Base-by-base conservation (phyloP, 2,888 invertebrate species). In the Amblyjoppa fuscipennis region DNA sequence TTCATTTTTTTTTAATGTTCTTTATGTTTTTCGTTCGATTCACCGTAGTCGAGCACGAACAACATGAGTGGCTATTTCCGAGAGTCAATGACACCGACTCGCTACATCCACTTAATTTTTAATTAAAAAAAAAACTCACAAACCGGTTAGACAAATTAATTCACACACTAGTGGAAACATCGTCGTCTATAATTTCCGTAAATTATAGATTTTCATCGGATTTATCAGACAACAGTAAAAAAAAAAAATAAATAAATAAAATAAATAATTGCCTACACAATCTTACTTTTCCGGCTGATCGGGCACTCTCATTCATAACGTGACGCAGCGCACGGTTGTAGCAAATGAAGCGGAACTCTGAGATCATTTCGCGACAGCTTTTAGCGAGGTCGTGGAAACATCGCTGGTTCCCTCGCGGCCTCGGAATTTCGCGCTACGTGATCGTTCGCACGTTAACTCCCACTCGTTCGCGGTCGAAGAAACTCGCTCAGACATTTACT, bases 401-500 rank as follows among this genome's bases (percentile, higher is more conserved):
- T 71, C 53, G 34, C 73, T 56, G 7, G 4, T 13, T n/a, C 53
- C 6, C 56, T 11, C 13, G 31, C 56, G 49, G 71, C 51, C 73
- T 68, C 66, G 34, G 3, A 31, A 64, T 11, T 75, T 49, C 56
- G 59, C 45, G 38, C 69, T 81, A 81, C 81, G 81, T 81, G 81
- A 75, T 38, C 20, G 51, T 70, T 75, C 34, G 81, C 81, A 81
- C 81, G 81, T 31, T 80, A 51, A 16, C 70, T 13, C n/a, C 13
- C 41, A 41, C 70, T 71, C 31, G 70, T 6, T 28, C 28, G 31
- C 45, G 31, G 64, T 61, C 45, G n/a, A 6, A 31, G 56, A 34
- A 73, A 70, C 25, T 16, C 28, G 16, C 13, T 1, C 11, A 31
- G 53, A 45, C 61, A 84, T 84, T 88, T 87, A 59, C 81, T 85